phyloP scores from a whole-genome alignment of 2,113 vertebrate genomes.

The Rhinoptilus africanus region DNA sequence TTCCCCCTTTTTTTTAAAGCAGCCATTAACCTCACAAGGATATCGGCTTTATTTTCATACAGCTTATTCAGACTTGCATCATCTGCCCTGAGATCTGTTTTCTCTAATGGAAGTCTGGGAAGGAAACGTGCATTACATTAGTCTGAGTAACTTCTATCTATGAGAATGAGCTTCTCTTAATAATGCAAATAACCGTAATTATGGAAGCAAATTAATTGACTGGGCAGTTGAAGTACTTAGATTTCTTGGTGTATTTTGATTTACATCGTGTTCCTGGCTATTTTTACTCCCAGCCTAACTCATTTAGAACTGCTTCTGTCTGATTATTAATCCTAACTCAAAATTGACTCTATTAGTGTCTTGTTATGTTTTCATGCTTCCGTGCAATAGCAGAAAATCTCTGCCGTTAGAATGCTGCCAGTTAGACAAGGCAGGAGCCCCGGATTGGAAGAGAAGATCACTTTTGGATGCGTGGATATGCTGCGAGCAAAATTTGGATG shows the following conservation, averaged over 20 bases:
- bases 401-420: not conserved
- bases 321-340: slow-evolving; percentile 25
- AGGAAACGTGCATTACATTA: slow-evolving; percentile 15
- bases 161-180: slow-evolving; percentile 28
- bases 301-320: not conserved
- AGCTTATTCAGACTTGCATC: slow-evolving; percentile 24
- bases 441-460: not conserved
- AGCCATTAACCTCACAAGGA: not conserved
- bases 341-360: not conserved
- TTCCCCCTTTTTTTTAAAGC: not conserved
- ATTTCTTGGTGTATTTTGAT: slow-evolving; percentile 31
- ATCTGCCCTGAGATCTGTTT: slow-evolving; percentile 9
- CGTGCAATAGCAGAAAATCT: not conserved
- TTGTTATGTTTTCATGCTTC: not conserved
- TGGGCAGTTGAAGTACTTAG: slow-evolving; percentile 20
- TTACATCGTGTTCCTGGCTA: slow-evolving; percentile 42
- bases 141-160: slow-evolving; percentile 5
- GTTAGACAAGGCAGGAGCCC: not conserved
- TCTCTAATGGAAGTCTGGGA: slow-evolving; percentile 37
- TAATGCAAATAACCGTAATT: slow-evolving; percentile 42
- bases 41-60: slow-evolving; percentile 7
- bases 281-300: slow-evolving; percentile 39
- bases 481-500: not conserved
- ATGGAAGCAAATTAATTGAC: slow-evolving; percentile 51
- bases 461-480: fast-evolving